Conservation (phyloP, 2,888 invertebrate genomes). For the Synergus umbraculus region DNA sequence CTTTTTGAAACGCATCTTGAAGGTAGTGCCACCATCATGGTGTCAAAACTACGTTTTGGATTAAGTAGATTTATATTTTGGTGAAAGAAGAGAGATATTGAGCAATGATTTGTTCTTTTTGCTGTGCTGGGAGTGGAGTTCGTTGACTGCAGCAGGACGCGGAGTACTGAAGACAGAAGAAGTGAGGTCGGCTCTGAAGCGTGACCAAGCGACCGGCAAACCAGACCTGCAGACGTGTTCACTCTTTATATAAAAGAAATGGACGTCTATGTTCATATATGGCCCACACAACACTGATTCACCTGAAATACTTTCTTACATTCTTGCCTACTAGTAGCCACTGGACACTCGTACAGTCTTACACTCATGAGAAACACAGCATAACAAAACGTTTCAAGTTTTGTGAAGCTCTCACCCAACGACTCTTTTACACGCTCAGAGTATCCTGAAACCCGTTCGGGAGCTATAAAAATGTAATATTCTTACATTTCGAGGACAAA, state of each 20-base stretch:
- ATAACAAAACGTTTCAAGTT: not conserved
- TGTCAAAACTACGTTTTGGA: not conserved
- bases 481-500: not conserved
- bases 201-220: slow-evolving; percentile 62
- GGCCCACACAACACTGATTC: slow-evolving; percentile 4
- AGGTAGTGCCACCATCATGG: no score
- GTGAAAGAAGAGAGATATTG: not conserved
- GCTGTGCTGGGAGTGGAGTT: slow-evolving; percentile 62
- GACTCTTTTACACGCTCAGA: not conserved
- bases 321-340: slow-evolving; percentile 7
- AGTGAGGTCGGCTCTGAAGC: slow-evolving; percentile 62
- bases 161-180: slow-evolving; percentile 57
- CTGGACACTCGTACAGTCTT: not conserved
- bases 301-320: slow-evolving; percentile 23
- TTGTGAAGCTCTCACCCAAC: not conserved
- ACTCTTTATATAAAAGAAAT: slow-evolving; percentile 20
- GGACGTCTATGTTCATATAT: slow-evolving; percentile 30
- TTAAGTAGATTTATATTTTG: not conserved
- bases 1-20: no score
- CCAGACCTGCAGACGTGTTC: slow-evolving; percentile 53
- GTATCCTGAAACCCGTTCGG: not conserved
- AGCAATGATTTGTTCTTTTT: slow-evolving; percentile 7
- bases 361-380: not conserved
- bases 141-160: slow-evolving; percentile 66
- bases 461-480: not conserved